Conservation (phyloP, 2,888 invertebrate species). For the Arge pagana region DNA sequence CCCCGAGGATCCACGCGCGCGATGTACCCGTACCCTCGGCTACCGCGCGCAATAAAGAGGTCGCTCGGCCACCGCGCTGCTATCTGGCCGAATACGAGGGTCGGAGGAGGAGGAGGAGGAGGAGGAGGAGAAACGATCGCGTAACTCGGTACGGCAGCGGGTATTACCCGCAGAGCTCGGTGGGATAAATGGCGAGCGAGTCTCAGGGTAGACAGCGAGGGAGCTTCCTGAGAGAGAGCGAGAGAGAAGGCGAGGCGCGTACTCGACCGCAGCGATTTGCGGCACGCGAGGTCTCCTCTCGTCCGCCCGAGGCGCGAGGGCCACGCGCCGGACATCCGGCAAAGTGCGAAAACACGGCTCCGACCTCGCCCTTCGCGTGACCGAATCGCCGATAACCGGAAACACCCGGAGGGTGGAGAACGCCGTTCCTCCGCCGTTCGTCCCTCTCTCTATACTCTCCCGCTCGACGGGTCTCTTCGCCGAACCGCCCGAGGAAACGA, state of each 20-base stretch:
- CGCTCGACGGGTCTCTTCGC: too few relatives aligned
- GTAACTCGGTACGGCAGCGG: too few relatives aligned
- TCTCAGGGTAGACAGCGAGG: too few relatives aligned
- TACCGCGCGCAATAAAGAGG: conserved; percentile 20
- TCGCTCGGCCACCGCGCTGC: conserved; percentile 3
- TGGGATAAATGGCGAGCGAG: too few relatives aligned
- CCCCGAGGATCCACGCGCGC: conserved; percentile 1
- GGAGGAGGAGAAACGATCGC: conserved; percentile 37
- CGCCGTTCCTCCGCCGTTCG: too few relatives aligned
- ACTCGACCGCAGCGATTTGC: conserved; percentile 44
- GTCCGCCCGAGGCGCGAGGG: conserved; percentile 29
- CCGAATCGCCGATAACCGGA: too few relatives aligned
- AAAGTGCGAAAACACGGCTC: conserved; percentile 11
- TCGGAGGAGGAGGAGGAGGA: conserved; percentile 9
- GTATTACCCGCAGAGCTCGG: too few relatives aligned
- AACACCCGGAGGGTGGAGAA: too few relatives aligned
- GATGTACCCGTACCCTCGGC: conserved; percentile 11
- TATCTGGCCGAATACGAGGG: conserved; percentile 6
- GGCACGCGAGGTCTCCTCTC: conserved; percentile 53
- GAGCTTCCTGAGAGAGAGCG: not conserved
- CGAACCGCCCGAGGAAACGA: too few relatives aligned
- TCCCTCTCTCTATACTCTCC: too few relatives aligned
- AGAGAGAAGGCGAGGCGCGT: conserved; percentile 2
- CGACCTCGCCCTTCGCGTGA: too few relatives aligned
- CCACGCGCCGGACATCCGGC: conserved; percentile 21